Percentiles rank a stretch among this genome's conserved stretches.
Evolutionary conservation across 2,797 vertebrate species (phyloP).

Genomic region (Mormyrus hasselquistii): DNA sequence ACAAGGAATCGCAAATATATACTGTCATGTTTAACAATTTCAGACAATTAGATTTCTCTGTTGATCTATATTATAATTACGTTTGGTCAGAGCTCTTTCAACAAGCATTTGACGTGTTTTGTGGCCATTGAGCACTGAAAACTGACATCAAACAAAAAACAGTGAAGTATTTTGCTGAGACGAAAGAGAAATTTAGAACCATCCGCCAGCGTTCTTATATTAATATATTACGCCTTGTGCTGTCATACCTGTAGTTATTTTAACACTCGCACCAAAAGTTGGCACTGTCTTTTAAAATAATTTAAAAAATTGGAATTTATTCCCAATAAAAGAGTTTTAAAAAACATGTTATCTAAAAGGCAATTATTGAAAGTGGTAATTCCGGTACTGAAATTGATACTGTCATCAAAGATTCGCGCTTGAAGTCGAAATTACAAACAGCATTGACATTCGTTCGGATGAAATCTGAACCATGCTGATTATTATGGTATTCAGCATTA

Average conservation of each 20-base stretch:
- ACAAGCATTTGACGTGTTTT: background rate
- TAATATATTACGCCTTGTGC: background rate
- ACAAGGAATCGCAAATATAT: background rate
- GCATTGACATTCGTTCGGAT: background rate
- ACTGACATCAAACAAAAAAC: background rate
- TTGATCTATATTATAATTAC: background rate
- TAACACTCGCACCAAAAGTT: background rate
- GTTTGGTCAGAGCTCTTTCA: background rate
- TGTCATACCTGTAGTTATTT: background rate
- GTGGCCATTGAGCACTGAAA: background rate
- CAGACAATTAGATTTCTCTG: background rate
- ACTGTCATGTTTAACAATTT: background rate
- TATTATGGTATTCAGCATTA: background rate
- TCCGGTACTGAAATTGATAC: background rate
- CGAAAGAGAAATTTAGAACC: background rate
- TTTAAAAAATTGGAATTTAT: background rate
- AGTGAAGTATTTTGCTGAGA: background rate
- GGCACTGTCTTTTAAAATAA: background rate
- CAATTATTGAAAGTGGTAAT: background rate
- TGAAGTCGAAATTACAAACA: slow-evolving; percentile 5
- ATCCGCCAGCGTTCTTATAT: background rate
- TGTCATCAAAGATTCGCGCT: background rate
- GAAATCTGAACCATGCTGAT: background rate
- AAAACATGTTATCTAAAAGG: background rate
- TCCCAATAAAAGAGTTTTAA: background rate